Conservation (phyloP, 1,140 invertebrate genomes). For the Zaprionus davidi region DNA sequence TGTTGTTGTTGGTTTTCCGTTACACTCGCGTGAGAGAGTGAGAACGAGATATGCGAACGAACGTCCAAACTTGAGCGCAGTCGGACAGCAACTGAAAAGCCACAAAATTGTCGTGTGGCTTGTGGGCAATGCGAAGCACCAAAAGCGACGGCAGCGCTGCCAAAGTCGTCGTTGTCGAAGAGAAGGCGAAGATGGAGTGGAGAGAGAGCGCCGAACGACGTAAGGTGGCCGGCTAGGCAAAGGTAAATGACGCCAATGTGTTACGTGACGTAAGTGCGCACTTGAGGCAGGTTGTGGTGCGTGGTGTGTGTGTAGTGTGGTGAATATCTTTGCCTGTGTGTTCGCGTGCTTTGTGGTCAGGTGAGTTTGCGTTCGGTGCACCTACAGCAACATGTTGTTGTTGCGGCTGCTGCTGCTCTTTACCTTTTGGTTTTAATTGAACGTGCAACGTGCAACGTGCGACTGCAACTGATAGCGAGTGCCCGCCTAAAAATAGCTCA, state of each 20-base stretch:
- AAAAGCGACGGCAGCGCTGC: conserved; percentile 35
- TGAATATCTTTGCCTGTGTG: conserved; percentile 12
- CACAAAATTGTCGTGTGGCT: conserved; percentile 60
- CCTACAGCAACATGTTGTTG: conserved; percentile 55
- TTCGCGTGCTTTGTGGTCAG: conserved; percentile 46
- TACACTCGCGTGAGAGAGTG: conserved; percentile 13
- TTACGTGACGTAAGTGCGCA: conserved; percentile 15
- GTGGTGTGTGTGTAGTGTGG: not conserved
- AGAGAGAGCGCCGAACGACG: not conserved
- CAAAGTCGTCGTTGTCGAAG: not conserved
- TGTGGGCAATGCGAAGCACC: conserved; percentile 44
- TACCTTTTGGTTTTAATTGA: conserved; percentile 54
- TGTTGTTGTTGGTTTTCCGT: conserved; percentile 17
- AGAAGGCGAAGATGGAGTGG: conserved; percentile 20
- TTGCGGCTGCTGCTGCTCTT: conserved; percentile 6
- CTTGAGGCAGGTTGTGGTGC: conserved; percentile 14
- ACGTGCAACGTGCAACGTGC: conserved; percentile 54
- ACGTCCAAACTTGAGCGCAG: conserved; percentile 64
- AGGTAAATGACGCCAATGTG: not conserved
- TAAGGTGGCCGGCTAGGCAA: conserved; percentile 1
- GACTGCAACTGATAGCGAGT: conserved; percentile 48
- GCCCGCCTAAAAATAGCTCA: conserved; percentile 66
- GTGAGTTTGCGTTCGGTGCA: conserved; percentile 69
- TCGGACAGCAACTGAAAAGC: conserved; percentile 65
- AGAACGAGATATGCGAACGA: conserved; percentile 11